Evolutionary conservation across 2,113 vertebrate species (phyloP).

Genomic region (Pteropus alecto): DNA sequence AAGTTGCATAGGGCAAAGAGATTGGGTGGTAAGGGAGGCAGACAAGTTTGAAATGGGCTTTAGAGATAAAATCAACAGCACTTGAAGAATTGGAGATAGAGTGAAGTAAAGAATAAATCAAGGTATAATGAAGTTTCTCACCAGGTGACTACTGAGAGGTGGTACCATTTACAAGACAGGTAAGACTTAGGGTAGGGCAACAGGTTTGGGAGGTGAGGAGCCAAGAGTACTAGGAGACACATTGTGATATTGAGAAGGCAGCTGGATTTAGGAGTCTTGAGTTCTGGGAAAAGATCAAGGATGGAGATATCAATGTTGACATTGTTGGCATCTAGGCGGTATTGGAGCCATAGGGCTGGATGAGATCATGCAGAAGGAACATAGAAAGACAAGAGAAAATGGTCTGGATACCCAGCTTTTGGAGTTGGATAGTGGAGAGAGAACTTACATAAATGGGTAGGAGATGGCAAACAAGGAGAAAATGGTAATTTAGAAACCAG

Average conservation of each 20-base stretch:
- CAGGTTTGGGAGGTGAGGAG: background rate
- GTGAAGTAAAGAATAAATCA: background rate
- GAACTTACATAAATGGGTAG: background rate
- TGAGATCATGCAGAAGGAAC: background rate
- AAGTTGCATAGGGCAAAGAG: background rate
- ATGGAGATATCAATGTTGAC: background rate
- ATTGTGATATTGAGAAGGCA: background rate
- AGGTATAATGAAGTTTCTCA: background rate
- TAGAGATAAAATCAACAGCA: background rate
- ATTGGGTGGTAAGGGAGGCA: background rate
- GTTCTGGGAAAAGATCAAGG: background rate
- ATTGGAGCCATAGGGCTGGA: background rate
- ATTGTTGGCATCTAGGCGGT: background rate
- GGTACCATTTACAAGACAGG: background rate
- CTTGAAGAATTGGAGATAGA: background rate
- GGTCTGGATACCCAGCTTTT: background rate
- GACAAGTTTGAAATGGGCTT: background rate
- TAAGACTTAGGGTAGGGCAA: background rate
- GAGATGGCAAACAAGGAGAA: background rate
- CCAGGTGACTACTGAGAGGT: background rate
- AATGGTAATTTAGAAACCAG: background rate
- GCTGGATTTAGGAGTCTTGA: background rate
- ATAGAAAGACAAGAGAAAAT: background rate
- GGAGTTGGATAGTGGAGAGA: background rate
- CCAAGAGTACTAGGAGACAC: background rate